Conservation (phyloP, 2,888 invertebrate genomes). For the Apeira syringaria region DNA sequence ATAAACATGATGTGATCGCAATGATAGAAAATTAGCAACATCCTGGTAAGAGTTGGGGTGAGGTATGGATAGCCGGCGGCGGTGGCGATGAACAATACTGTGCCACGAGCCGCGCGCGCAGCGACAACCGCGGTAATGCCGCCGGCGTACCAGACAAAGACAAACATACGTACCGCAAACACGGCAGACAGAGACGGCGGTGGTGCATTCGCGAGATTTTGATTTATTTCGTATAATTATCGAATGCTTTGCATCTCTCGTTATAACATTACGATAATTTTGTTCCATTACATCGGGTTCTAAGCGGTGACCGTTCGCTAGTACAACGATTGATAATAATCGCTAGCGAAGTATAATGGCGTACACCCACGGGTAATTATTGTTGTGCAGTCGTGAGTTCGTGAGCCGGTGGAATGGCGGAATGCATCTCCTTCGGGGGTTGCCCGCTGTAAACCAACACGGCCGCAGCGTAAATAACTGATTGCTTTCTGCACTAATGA, state of each 20-base stretch:
- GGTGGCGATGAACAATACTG: conserved; percentile 59
- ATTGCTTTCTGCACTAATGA: conserved; percentile 80
- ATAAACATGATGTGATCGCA: conserved; percentile 75
- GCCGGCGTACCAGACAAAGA: conserved; percentile 53
- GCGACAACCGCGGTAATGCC: conserved; percentile 55
- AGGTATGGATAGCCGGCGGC: conserved; percentile 74
- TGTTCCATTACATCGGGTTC: conserved; percentile 75
- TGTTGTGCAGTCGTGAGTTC: conserved; percentile 83
- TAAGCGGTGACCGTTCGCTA: conserved; percentile 80
- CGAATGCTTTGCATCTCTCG: conserved; percentile 82
- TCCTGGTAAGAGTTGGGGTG: conserved; percentile 77
- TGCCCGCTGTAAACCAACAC: conserved; percentile 80
- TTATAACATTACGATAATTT: conserved; percentile 82
- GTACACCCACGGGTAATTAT: conserved; percentile 84
- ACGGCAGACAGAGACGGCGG: conserved; percentile 49
- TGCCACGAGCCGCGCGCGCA: conserved; percentile 54
- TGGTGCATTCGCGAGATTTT: conserved; percentile 63
- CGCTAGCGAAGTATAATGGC: conserved; percentile 83
- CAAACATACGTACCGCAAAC: conserved; percentile 34
- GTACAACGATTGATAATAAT: conserved; percentile 82
- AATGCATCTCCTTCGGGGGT: conserved; percentile 84
- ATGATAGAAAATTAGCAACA: conserved; percentile 82
- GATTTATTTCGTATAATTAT: conserved; percentile 81
- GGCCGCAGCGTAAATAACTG: conserved; percentile 77
- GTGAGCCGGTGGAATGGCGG: conserved; percentile 78